A percentile compares a stretch with the other conserved stretches of the same genome.
These are phyloP conservation scores for Melinaea marsaeus DNA, from an alignment of 2,888 invertebrate genomes.

Conservation along the genomic window DNA sequence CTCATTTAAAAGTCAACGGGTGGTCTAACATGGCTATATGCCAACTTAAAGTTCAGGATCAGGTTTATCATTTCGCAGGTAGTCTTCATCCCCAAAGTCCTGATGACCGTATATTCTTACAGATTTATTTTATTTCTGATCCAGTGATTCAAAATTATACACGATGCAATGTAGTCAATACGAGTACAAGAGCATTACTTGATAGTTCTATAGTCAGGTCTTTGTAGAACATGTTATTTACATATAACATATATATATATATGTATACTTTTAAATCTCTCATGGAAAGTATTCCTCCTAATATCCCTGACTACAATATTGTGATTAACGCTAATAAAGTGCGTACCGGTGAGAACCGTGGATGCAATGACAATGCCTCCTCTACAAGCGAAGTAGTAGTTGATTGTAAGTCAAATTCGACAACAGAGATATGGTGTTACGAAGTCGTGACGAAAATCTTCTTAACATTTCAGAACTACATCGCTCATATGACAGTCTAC, in stretches of 20 bases:
- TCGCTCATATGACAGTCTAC: not conserved
- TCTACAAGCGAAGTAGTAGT: constrained; percentile 36
- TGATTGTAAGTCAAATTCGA: no score
- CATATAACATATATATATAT: constrained; percentile 32
- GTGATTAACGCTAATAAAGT: constrained; percentile 35
- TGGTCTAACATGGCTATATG: constrained; percentile 32
- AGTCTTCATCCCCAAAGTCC: constrained; percentile 30
- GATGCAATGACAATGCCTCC: constrained; percentile 35
- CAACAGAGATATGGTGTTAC: constrained; percentile 35
- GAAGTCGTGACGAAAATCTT: constrained; percentile 33
- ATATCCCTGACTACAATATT: constrained; percentile 31
- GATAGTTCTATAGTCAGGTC: constrained; percentile 28
- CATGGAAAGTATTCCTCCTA: constrained; percentile 32
- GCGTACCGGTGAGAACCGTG: constrained; percentile 34
- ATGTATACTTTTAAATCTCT: constrained; percentile 35
- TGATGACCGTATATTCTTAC: constrained; percentile 32
- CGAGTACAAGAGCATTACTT: not conserved
- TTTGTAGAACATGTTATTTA: constrained; percentile 35
- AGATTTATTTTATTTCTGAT: constrained; percentile 34
- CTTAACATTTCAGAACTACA: constrained; percentile 25
- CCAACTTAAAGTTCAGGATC: constrained; percentile 33
- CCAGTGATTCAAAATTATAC: constrained; percentile 32
- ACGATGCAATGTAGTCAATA: constrained; percentile 16
- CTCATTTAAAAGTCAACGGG: constrained; percentile 32
- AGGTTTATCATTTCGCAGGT: constrained; percentile 33